Conservation (phyloP, 2,797 vertebrate genomes). For the Loriculus beryllinus region DNA sequence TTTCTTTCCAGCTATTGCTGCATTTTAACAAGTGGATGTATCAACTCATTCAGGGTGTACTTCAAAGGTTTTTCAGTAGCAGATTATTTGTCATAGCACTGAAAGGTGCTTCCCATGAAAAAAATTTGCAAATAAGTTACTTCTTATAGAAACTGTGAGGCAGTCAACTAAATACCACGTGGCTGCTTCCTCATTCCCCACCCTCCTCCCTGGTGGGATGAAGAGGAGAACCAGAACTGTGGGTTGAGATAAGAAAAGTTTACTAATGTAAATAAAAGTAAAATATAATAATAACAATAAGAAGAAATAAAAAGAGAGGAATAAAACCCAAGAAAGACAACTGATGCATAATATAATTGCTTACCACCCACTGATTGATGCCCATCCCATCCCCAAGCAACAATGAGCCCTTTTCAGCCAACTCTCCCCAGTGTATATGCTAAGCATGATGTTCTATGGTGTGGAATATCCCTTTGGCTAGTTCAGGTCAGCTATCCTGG, state of each 20-base stretch:
- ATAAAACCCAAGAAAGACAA: not conserved
- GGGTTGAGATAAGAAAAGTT: not conserved
- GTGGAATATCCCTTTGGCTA: not conserved
- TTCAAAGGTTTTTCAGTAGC: not conserved
- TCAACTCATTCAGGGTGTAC: not conserved
- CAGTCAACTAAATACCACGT: not conserved
- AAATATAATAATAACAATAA: not conserved
- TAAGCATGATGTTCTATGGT: not conserved
- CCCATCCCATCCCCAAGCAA: not conserved
- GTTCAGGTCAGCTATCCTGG: not conserved
- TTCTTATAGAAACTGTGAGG: not conserved
- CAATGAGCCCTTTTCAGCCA: not conserved
- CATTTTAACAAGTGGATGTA: not conserved
- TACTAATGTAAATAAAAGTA: not conserved
- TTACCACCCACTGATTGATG: not conserved
- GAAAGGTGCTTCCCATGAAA: not conserved
- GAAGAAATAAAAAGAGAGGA: not conserved
- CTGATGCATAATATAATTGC: not conserved
- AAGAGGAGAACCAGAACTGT: not conserved
- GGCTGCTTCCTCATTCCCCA: not conserved
- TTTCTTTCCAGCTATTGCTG: not conserved
- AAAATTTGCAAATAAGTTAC: not conserved
- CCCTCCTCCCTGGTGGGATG: not conserved
- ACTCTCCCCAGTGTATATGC: not conserved
- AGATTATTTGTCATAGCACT: not conserved